Percentiles rank a stretch among this genome's conserved stretches.
These are phyloP conservation scores for Heteropelma amictum DNA, from an alignment of 2,888 invertebrate species.

Conservation along the genomic window DNA sequence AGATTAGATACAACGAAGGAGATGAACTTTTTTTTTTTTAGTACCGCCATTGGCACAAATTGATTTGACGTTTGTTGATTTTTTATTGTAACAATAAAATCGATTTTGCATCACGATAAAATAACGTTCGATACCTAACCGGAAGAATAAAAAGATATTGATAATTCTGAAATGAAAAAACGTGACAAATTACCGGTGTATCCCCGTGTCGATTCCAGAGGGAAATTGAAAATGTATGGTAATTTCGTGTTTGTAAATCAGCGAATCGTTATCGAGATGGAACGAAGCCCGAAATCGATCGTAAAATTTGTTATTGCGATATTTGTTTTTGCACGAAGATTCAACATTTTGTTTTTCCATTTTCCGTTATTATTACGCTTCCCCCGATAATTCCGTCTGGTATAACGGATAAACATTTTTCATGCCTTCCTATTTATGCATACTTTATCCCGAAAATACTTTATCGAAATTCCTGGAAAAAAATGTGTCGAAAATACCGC, in stretches of 20 bases:
- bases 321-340: too few species aligned
- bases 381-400: too few species aligned
- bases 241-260: background rate
- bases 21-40: background rate
- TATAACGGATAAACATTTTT: too few species aligned
- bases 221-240: constrained; percentile 14
- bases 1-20: background rate
- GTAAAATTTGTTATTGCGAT: background rate
- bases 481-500: too few species aligned
- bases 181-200: background rate
- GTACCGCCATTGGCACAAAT: too few species aligned
- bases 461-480: too few species aligned
- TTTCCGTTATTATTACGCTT: too few species aligned
- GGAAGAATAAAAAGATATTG: background rate
- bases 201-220: background rate
- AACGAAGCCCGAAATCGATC: background rate
- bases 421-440: too few species aligned
- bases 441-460: too few species aligned
- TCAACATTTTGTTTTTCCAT: too few species aligned
- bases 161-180: background rate
- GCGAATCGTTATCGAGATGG: background rate
- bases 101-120: too few species aligned
- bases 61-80: background rate
- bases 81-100: too few species aligned
- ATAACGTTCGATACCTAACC: background rate